These are phyloP conservation scores for Diadumene lineata DNA, from an alignment of 92 coral and sea anemone species.

Conservation along the genomic window DNA sequence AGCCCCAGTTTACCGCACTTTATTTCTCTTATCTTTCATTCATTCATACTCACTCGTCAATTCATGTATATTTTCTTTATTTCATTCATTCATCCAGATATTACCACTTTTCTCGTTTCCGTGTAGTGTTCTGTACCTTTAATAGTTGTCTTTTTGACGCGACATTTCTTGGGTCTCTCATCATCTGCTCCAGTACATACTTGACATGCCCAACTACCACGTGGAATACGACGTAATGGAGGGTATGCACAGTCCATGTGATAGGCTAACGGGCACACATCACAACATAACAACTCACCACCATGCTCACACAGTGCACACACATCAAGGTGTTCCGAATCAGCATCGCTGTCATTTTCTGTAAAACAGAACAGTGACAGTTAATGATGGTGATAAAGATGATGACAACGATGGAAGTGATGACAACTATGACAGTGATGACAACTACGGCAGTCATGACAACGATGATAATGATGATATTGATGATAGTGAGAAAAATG, in stretches of 20 bases:
- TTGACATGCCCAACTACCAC: conserved; percentile 99
- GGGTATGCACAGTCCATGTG: conserved; percentile 95
- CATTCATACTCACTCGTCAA: too few relatives aligned
- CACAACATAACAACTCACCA: conserved; percentile 96
- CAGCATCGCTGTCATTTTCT: conserved; percentile 61
- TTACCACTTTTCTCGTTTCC: too few relatives aligned
- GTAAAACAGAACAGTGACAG: neutral
- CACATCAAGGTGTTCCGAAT: conserved; percentile 86
- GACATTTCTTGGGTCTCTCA: conserved; percentile 73
- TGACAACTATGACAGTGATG: neutral
- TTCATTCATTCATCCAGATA: too few relatives aligned
- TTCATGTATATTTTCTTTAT: too few relatives aligned
- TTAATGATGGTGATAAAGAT: neutral
- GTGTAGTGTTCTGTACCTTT: conserved; percentile 66
- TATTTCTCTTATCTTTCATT: too few relatives aligned
- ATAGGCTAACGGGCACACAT: conserved; percentile 92
- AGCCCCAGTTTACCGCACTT: too few relatives aligned
- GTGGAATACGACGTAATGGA: conserved; percentile 93
- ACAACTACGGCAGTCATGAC: neutral
- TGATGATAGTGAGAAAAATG: neutral
- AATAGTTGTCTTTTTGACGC: conserved; percentile 82
- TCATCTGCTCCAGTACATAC: conserved; percentile 97
- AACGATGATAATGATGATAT: neutral
- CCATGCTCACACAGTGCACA: conserved; percentile 89
- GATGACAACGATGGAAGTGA: neutral